A percentile compares a stretch with the other conserved stretches of the same genome.
Conservation (phyloP, 2,797 vertebrate species). For the Sciurus vulgaris region DNA sequence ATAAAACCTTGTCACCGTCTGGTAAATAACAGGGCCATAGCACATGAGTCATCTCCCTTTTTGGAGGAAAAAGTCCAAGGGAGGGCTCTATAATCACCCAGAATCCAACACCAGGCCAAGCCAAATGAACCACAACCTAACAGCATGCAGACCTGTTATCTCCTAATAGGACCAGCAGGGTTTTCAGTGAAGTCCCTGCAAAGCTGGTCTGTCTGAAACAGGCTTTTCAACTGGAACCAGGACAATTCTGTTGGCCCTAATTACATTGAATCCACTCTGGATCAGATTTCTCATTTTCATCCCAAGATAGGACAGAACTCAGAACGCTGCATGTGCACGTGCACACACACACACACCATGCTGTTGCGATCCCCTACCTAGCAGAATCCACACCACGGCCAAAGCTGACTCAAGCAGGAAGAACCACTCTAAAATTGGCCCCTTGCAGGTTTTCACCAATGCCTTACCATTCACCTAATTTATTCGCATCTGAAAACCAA, state of each 20-base stretch:
- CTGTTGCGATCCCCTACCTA: not conserved
- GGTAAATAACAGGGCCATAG: slow-evolving; percentile 1
- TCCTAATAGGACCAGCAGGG: slow-evolving; percentile 11
- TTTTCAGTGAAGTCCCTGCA: slow-evolving; percentile 43
- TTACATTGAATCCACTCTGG: not conserved
- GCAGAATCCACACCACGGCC: not conserved
- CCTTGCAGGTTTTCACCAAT: not conserved
- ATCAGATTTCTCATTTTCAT: not conserved
- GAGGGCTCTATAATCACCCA: not conserved
- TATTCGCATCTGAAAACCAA: slow-evolving; percentile 68
- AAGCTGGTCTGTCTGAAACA: slow-evolving; percentile 17
- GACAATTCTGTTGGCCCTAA: slow-evolving; percentile 46
- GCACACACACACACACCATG: not conserved
- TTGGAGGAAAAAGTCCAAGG: not conserved
- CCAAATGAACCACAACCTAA: slow-evolving; percentile 52
- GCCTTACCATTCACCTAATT: slow-evolving; percentile 60
- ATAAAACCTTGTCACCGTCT: not conserved
- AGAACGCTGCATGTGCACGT: not conserved
- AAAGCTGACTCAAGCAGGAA: not conserved
- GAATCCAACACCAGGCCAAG: not conserved
- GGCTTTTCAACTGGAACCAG: slow-evolving; percentile 62
- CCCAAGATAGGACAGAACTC: not conserved
- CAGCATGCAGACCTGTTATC: not conserved
- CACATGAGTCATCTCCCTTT: not conserved
- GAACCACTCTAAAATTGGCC: not conserved